Evolutionary conservation across 2,888 invertebrate species (phyloP).

Genomic region (Thereva unica): DNA sequence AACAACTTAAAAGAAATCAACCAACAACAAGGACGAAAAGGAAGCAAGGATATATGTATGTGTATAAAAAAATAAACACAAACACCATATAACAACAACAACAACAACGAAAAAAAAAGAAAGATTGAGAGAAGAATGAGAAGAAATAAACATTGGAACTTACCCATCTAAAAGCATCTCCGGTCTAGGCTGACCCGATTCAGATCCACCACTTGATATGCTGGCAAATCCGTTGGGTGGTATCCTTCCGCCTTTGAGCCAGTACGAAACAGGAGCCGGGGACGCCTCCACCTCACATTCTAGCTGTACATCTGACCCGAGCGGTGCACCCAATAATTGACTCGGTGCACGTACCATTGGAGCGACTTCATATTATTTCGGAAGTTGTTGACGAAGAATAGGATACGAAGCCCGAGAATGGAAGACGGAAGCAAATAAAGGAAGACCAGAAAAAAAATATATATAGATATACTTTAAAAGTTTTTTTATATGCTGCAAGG

Average conservation of each 20-base stretch:
- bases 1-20: no score
- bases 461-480: constrained; percentile 5
- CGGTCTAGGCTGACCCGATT: constrained; percentile 56
- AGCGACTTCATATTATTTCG: constrained; percentile 66
- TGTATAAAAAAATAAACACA: not conserved
- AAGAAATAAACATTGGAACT: constrained; percentile 48
- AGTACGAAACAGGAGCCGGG: constrained; percentile 63
- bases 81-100: not conserved
- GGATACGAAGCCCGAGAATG: constrained; percentile 17
- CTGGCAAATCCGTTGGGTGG: constrained; percentile 52
- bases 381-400: constrained; percentile 9
- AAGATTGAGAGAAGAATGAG: not conserved
- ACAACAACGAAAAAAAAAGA: not conserved
- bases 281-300: constrained; percentile 89
- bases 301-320: constrained; percentile 82
- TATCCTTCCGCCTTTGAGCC: constrained; percentile 57
- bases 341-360: constrained; percentile 88
- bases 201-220: constrained; percentile 48
- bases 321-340: constrained; percentile 83
- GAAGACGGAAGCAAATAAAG: not conserved
- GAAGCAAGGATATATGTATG: no score
- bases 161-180: constrained; percentile 85
- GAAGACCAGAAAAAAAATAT: constrained; percentile 11
- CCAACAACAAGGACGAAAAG: no score
- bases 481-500: not conserved